phyloP scores from a whole-genome alignment of 2,888 invertebrate species.

The Epistrophe grossulariae region DNA sequence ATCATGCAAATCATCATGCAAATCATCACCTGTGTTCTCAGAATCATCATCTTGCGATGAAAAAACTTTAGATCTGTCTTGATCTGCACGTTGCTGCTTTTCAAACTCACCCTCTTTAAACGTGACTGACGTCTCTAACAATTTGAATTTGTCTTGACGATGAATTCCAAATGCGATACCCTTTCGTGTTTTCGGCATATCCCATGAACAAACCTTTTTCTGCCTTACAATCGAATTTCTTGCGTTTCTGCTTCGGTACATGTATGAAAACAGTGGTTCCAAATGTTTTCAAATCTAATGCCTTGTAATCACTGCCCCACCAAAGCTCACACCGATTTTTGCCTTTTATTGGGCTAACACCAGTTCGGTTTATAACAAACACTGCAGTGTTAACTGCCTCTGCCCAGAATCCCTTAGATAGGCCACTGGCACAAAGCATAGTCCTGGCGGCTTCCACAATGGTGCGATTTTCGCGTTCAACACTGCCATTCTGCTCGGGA shows the following conservation, averaged over 20 bases:
- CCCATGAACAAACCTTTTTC: too few relatives aligned
- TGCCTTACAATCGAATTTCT: too few relatives aligned
- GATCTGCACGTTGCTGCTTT: too few relatives aligned
- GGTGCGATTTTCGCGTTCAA: constrained; percentile 74
- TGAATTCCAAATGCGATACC: too few relatives aligned
- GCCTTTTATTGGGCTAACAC: constrained; percentile 19
- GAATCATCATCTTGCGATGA: too few relatives aligned
- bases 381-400: constrained; percentile 80
- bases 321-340: constrained; percentile 80
- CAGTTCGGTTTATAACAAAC: constrained; percentile 76
- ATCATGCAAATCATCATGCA: too few relatives aligned
- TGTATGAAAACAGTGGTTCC: constrained; percentile 79
- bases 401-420: constrained; percentile 79
- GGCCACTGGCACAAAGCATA: constrained; percentile 58
- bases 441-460: constrained; percentile 67
- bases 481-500: constrained; percentile 70
- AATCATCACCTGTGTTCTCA: too few relatives aligned
- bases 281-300: constrained; percentile 77
- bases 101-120: too few relatives aligned
- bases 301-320: constrained; percentile 67
- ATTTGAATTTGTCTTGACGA: too few relatives aligned
- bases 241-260: constrained; percentile 79
- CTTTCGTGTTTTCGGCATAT: too few relatives aligned
- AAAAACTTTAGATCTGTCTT: too few relatives aligned
- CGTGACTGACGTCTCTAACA: too few relatives aligned